Evolutionary conservation across 2,888 invertebrate species (phyloP).

Genomic region (Listrodromus nycthemerus): DNA sequence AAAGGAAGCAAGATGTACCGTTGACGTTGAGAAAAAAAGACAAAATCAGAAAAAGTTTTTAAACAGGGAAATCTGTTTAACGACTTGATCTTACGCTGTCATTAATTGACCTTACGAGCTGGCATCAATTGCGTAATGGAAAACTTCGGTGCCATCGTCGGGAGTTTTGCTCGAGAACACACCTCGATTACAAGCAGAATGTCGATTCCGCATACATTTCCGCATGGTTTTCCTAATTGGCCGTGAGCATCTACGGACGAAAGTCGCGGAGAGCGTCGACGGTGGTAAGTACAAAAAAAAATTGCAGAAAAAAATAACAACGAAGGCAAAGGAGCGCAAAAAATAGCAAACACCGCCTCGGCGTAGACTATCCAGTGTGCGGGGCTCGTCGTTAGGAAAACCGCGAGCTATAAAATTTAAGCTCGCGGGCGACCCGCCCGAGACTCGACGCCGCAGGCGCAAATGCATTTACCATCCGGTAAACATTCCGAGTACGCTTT

Average conservation of each 20-base stretch:
- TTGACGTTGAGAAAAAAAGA: background rate
- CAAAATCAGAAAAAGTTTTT: background rate
- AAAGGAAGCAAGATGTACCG: background rate
- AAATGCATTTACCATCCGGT: constrained; percentile 42
- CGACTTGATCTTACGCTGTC: too few relatives aligned
- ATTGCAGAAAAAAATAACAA: background rate
- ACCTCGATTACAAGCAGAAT: background rate
- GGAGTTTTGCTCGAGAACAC: constrained; percentile 32
- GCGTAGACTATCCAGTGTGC: constrained; percentile 10
- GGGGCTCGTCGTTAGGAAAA: constrained; percentile 60
- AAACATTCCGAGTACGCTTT: constrained; percentile 43
- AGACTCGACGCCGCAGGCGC: constrained; percentile 25
- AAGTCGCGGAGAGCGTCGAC: constrained; percentile 37
- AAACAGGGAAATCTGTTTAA: background rate
- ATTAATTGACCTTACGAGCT: background rate
- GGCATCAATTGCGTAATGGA: background rate
- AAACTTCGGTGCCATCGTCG: background rate
- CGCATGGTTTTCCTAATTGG: constrained; percentile 56
- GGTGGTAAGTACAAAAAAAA: constrained; percentile 3
- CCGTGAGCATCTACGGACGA: constrained; percentile 12
- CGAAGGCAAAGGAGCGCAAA: constrained; percentile 8
- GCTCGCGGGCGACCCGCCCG: constrained; percentile 31
- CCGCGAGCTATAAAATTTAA: constrained; percentile 61
- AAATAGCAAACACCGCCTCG: constrained; percentile 49
- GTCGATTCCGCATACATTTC: constrained; percentile 43